These are phyloP conservation scores for Sylvia atricapilla DNA, from an alignment of 2,113 vertebrate genomes.

Conservation along the genomic window DNA sequence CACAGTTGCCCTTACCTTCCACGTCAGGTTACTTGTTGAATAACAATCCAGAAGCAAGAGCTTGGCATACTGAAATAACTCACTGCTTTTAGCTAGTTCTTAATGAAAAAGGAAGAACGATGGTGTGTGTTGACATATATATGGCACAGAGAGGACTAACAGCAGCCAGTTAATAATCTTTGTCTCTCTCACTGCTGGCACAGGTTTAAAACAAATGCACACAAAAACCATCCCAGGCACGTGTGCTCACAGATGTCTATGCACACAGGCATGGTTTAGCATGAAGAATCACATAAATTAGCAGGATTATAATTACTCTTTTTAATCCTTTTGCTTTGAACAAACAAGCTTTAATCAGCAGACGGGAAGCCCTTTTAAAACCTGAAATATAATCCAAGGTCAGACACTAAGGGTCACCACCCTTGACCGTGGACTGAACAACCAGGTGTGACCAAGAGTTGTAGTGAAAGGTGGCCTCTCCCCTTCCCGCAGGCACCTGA, in stretches of 20 bases:
- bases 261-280: slow-evolving; percentile 34
- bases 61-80: slow-evolving; percentile 4
- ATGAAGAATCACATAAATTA: slow-evolving; percentile 53
- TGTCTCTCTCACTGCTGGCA: slow-evolving; percentile 32
- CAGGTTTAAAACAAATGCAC: slow-evolving; percentile 37
- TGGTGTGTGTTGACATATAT: slow-evolving; percentile 11
- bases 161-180: slow-evolving; percentile 45
- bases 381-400: slow-evolving; percentile 65
- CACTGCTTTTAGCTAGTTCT: slow-evolving; percentile 34
- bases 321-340: slow-evolving; percentile 64
- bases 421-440: slow-evolving; percentile 68
- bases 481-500: background rate
- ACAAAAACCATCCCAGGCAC: slow-evolving; percentile 21
- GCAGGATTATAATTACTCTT: slow-evolving; percentile 58
- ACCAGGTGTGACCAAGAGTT: slow-evolving; percentile 59
- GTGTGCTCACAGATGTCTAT: slow-evolving; percentile 13
- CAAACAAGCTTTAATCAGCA: slow-evolving; percentile 70
- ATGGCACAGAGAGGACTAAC: slow-evolving; percentile 39
- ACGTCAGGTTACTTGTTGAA: background rate
- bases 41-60: slow-evolving; percentile 1
- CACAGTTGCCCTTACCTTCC: slow-evolving; percentile 4
- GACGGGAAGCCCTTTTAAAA: slow-evolving; percentile 61
- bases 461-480: slow-evolving; percentile 1
- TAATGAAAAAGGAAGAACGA: slow-evolving; percentile 35
- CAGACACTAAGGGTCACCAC: slow-evolving; percentile 69